A percentile compares a stretch with the other conserved stretches of the same genome.
These are phyloP conservation scores for Morpho deidamia DNA, from an alignment of 2,888 invertebrate species.

Conservation along the genomic window DNA sequence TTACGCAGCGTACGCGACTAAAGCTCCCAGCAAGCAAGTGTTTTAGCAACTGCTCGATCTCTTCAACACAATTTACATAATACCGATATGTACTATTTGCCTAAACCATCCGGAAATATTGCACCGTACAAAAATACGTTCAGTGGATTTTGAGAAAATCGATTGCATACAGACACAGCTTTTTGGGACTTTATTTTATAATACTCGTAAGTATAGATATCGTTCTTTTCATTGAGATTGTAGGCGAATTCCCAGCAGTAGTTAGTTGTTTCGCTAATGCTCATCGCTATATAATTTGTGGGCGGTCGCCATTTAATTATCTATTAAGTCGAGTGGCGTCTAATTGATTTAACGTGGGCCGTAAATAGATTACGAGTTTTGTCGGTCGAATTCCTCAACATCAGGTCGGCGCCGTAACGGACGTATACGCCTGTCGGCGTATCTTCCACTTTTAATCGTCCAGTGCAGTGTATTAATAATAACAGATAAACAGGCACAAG, in stretches of 20 bases:
- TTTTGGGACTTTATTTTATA: no score
- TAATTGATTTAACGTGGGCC: constrained; percentile 6
- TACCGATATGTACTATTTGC: no score
- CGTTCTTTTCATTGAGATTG: no score
- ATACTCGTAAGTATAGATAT: no score
- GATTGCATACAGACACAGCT: no score
- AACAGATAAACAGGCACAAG: constrained; percentile 21
- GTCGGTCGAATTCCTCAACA: constrained; percentile 5
- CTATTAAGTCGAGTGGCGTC: neutral
- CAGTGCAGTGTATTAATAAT: constrained; percentile 19
- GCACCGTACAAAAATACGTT: no score
- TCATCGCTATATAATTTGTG: neutral
- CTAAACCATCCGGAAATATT: no score
- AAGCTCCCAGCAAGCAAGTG: no score
- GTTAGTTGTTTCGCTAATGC: neutral
- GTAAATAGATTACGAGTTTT: constrained; percentile 2
- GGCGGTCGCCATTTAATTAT: neutral
- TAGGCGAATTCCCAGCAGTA: neutral
- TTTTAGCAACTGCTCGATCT: no score
- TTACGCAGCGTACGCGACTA: no score
- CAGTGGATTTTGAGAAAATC: no score
- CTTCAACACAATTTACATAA: no score
- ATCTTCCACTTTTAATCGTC: constrained; percentile 11
- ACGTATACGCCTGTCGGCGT: constrained; percentile 4
- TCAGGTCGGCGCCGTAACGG: constrained; percentile 8